phyloP scores from a whole-genome alignment of 2,113 vertebrate genomes.

The Edolisoma coerulescens region DNA sequence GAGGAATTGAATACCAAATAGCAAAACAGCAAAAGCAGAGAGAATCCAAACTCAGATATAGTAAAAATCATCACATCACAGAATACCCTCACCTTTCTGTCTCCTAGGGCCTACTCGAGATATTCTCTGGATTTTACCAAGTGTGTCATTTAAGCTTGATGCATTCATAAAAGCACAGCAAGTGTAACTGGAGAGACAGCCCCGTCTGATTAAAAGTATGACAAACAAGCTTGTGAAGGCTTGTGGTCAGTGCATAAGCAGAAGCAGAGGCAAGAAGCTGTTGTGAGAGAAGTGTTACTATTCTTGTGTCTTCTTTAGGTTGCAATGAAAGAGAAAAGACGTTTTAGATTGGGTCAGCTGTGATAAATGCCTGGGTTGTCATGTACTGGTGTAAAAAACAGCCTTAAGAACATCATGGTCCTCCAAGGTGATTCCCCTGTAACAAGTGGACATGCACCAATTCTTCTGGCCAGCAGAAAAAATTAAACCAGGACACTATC shows the following conservation, averaged over 20 bases:
- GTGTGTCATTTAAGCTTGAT: background rate
- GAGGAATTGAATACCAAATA: background rate
- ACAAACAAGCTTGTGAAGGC: background rate
- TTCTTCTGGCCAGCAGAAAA: background rate
- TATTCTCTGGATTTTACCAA: background rate
- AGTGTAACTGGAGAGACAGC: background rate
- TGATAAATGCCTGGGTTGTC: background rate
- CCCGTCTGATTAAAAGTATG: background rate
- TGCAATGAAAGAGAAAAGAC: background rate
- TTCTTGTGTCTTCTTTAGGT: background rate
- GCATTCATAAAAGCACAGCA: background rate
- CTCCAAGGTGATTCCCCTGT: background rate
- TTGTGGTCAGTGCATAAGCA: background rate
- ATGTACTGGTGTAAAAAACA: background rate
- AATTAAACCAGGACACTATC: background rate
- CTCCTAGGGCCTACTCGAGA: rapidly evolving
- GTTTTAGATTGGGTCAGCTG: background rate
- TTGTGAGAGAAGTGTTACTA: background rate
- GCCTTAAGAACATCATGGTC: background rate
- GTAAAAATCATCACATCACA: background rate
- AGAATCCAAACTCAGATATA: background rate
- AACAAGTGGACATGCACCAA: background rate
- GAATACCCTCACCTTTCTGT: background rate
- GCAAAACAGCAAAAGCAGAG: background rate
- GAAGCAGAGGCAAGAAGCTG: background rate